Conservation (phyloP, 92 coral and sea anemone genomes). For the Palythoa heliodiscus region DNA sequence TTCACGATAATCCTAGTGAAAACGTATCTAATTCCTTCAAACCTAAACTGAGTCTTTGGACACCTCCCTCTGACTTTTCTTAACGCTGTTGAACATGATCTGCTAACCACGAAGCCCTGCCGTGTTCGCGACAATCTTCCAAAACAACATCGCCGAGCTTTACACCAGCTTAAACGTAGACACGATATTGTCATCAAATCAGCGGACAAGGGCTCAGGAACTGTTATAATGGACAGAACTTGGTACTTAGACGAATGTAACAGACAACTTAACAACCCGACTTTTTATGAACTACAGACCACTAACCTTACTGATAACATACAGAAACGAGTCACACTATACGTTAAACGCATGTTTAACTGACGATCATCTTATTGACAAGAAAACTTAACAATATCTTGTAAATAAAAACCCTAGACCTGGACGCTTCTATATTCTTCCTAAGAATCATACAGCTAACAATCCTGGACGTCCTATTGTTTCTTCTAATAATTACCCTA, state of each 20-base stretch:
- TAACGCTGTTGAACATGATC: conserved; percentile 28
- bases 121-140: conserved; percentile 5
- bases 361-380: neutral
- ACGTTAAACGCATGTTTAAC: neutral
- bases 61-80: conserved; percentile 49
- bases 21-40: conserved; percentile 30
- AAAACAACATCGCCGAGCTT: neutral
- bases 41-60: conserved; percentile 29
- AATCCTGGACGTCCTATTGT: no score
- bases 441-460: no score
- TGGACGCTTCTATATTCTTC: no score
- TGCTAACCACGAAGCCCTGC: conserved; percentile 21
- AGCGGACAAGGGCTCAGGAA: neutral
- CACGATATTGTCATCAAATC: neutral
- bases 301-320: no score
- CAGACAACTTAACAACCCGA: neutral
- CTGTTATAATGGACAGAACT: neutral
- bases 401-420: no score
- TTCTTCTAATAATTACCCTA: no score
- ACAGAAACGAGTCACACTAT: no score
- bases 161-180: neutral
- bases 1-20: neutral
- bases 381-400: neutral
- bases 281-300: no score
- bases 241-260: neutral